Evolutionary conservation across 2,888 invertebrate species (phyloP), one percentile per base, ranked within the genome.

Genomic region (Oxystoma pomonae): DNA sequence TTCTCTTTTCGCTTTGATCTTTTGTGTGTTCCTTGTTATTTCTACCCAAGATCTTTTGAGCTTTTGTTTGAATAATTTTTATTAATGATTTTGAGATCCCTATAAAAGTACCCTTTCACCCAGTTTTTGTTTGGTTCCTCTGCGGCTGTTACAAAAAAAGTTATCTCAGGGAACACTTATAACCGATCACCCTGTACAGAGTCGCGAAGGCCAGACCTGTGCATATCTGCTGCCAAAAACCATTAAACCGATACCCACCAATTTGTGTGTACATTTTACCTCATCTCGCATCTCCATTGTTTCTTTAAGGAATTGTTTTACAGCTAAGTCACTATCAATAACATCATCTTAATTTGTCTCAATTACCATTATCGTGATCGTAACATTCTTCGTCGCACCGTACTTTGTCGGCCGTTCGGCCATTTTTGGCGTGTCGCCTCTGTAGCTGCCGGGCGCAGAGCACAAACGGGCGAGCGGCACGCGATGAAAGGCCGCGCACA

Each of bases 401-500:
- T 35, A 35, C 35, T 35, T 35, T 35, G 35, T 35, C 35, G 35
- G 35, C 12, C 5, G 12, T 35, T 35, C 35, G 35, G 35, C 12
- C 5, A 35, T 35, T 35, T 35, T 35, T 12, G 35, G 35, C 35
- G 35, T 35, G 35, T 35, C 35, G 35, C 35, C 35, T 35, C 35
- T 35, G 35, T 35, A 35, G 53, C 57, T 57, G 19, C 57, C 22
- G 57, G 53, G 55, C 61, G 61, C 56, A n/a, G 12, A 55, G 22
- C 18, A 58, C 63, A 58, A 59, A 62, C 64, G 58, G 55, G 53
- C 57, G 62, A 61, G 64, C 64, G 65, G 64, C 62, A 62, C 64
- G 65, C 61, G 66, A 66, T 64, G 64, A 64, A 64, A 64, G 66
- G 66, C 64, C 62, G 58, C 64, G 62, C n/a, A 7, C 5, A 35